A percentile compares a stretch with the other conserved stretches of the same genome.
Conservation (phyloP, 2,113 vertebrate genomes). For the Apteryx owenii region DNA sequence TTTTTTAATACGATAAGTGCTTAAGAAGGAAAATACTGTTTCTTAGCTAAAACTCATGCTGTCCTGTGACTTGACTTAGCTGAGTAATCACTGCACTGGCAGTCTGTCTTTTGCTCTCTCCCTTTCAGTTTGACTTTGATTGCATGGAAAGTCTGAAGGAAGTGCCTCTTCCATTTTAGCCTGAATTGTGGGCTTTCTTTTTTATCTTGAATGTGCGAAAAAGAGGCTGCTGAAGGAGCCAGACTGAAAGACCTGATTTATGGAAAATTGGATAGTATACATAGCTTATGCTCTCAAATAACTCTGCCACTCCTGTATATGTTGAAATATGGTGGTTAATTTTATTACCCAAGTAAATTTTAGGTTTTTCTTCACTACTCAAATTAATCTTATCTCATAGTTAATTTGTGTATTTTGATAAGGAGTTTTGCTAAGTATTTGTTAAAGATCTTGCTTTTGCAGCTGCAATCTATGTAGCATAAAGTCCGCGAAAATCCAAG, state of each 20-base stretch:
- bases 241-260: not conserved
- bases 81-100: not conserved
- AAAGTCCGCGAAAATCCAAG: not conserved
- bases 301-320: not conserved
- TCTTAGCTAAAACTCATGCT: rapidly evolving
- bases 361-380: not conserved
- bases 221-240: not conserved
- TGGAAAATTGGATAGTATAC: not conserved
- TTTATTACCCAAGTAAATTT: not conserved
- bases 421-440: not conserved
- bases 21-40: not conserved
- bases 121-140: not conserved
- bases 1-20: not conserved
- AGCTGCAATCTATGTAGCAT: not conserved
- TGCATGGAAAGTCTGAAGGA: not conserved
- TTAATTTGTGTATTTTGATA: not conserved
- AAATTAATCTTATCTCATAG: not conserved
- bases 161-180: not conserved
- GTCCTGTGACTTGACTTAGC: not conserved
- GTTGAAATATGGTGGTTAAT: not conserved
- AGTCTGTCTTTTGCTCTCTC: not conserved
- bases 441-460: not conserved
- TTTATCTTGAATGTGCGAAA: not conserved
- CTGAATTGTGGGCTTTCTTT: not conserved
- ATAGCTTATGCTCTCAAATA: not conserved